A percentile compares a stretch with the other conserved stretches of the same genome.
phyloP scores from a whole-genome alignment of 2,113 vertebrate genomes.

The Polypterus bichir region DNA sequence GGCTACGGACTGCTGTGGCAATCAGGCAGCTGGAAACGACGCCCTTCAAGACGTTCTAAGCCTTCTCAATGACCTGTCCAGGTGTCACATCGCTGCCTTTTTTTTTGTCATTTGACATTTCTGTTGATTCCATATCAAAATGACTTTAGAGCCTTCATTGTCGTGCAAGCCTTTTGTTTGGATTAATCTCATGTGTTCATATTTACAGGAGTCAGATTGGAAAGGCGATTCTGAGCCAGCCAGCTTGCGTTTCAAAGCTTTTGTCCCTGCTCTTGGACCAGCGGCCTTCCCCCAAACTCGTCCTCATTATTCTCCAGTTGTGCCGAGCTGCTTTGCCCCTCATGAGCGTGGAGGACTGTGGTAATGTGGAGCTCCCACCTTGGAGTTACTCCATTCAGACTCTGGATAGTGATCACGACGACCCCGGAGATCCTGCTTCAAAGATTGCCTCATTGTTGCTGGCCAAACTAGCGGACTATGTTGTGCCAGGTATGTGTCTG shows the following conservation, averaged over 20 bases:
- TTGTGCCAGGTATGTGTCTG: conserved; percentile 75
- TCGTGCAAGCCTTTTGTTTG: too few species aligned
- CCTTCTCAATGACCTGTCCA: conserved; percentile 90
- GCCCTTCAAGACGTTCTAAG: conserved; percentile 92
- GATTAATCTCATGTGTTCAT: background rate
- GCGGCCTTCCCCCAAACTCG: conserved; percentile 88
- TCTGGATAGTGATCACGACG: conserved; percentile 80
- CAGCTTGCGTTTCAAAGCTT: conserved; percentile 95
- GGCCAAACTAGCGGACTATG: conserved; percentile 90
- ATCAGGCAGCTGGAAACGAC: conserved; percentile 92
- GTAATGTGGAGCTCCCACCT: conserved; percentile 83
- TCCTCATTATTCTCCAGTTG: conserved; percentile 90
- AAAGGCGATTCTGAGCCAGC: conserved; percentile 94
- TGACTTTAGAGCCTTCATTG: too few species aligned
- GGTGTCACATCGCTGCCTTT: conserved; percentile 39
- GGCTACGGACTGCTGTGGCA: conserved; percentile 89
- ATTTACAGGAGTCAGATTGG: conserved; percentile 84
- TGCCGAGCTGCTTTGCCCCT: conserved; percentile 88
- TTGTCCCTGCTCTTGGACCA: conserved; percentile 90
- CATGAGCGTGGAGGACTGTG: conserved; percentile 96
- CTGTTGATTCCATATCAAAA: too few species aligned
- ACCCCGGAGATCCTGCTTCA: conserved; percentile 86
- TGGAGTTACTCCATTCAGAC: conserved; percentile 92
- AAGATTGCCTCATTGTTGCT: conserved; percentile 84
- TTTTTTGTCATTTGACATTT: too few species aligned